These are phyloP conservation scores for Chloebia gouldiae DNA, from an alignment of 2,113 vertebrate genomes.

Conservation along the genomic window DNA sequence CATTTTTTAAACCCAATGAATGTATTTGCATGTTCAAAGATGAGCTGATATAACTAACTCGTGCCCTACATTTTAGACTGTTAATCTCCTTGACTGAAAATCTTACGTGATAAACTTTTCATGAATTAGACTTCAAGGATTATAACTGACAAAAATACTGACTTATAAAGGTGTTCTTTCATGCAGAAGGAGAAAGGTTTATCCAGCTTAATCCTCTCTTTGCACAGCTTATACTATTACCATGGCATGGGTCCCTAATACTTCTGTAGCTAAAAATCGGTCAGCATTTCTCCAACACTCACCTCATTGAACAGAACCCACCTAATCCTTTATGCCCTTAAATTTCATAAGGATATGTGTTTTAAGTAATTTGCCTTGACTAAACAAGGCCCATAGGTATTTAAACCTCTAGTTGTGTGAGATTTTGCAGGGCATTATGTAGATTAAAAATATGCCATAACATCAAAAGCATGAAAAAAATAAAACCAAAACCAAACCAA, in stretches of 20 bases:
- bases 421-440: background rate
- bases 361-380: background rate
- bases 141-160: constrained; percentile 31
- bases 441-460: background rate
- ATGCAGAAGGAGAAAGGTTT: constrained; percentile 33
- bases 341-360: background rate
- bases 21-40: background rate
- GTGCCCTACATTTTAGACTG: constrained; percentile 31
- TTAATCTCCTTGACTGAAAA: background rate
- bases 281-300: background rate
- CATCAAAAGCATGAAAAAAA: background rate
- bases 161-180: constrained; percentile 50
- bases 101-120: constrained; percentile 40
- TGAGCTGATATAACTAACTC: background rate
- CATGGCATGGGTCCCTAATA: background rate
- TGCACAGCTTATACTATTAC: constrained; percentile 7
- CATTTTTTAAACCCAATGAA: background rate
- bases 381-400: background rate
- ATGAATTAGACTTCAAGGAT: constrained; percentile 39
- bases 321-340: background rate
- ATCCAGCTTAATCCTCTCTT: constrained; percentile 52
- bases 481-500: background rate
- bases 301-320: background rate
- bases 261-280: background rate
- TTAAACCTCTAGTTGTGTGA: background rate